Conservation (phyloP, 2,797 vertebrate genomes). For the Thunnus albacares region DNA sequence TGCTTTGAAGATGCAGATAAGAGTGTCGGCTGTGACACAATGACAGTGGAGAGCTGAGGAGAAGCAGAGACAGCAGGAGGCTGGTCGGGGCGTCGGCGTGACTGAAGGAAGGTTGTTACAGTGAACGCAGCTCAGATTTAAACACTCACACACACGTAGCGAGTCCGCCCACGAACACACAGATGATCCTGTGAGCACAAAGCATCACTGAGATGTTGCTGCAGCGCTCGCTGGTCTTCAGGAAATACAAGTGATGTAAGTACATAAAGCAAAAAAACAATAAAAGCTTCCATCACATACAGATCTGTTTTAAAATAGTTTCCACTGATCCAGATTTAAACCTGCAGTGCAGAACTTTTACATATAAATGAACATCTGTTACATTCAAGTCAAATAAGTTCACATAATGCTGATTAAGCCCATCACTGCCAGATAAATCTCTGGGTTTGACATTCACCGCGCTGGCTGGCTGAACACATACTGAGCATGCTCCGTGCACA, state of each 20-base stretch:
- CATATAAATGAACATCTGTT: too few relatives aligned
- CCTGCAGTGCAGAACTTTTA: too few relatives aligned
- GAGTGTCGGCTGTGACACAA: slow-evolving; percentile 26
- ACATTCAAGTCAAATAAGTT: too few relatives aligned
- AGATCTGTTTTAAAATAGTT: background rate
- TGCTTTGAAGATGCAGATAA: slow-evolving; percentile 48
- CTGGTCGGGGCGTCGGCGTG: background rate
- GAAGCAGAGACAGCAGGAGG: slow-evolving; percentile 22
- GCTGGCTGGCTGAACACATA: too few relatives aligned
- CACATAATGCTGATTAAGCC: too few relatives aligned
- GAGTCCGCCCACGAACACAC: background rate
- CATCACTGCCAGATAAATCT: too few relatives aligned
- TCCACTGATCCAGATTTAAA: too few relatives aligned
- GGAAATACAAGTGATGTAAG: slow-evolving; percentile 6
- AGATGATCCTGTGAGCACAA: background rate
- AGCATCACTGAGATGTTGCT: background rate
- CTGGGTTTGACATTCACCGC: too few relatives aligned
- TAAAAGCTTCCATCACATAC: slow-evolving; percentile 1
- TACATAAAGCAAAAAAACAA: background rate
- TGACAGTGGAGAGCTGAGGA: slow-evolving; percentile 27
- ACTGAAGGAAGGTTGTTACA: slow-evolving; percentile 16
- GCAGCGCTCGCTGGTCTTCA: background rate
- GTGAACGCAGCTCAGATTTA: slow-evolving; percentile 20
- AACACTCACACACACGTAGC: background rate
- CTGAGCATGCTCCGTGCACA: too few relatives aligned